phyloP scores from a whole-genome alignment of 2,113 vertebrate species.

The Myiopsitta monachus region DNA sequence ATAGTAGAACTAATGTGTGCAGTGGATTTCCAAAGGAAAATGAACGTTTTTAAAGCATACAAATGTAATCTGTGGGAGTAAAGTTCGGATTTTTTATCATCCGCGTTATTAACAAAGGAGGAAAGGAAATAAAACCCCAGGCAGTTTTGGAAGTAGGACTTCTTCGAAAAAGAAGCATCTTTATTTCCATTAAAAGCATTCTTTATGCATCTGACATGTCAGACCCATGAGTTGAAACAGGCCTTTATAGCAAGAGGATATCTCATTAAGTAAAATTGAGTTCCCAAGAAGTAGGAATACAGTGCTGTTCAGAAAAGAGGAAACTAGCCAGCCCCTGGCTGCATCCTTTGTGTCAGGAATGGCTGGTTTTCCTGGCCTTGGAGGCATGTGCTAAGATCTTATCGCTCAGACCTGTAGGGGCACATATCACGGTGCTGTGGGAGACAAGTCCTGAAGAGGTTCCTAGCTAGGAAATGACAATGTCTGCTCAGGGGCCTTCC shows the following conservation, averaged over 20 bases:
- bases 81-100: neutral
- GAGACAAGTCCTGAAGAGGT: neutral
- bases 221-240: neutral
- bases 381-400: neutral
- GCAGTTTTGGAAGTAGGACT: neutral
- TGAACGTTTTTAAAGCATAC: neutral
- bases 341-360: neutral
- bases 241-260: neutral
- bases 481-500: neutral
- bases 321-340: neutral
- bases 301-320: neutral
- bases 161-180: neutral
- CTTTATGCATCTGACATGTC: neutral
- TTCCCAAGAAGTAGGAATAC: neutral
- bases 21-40: neutral
- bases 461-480: neutral
- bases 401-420: neutral
- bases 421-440: rapidly evolving
- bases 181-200: neutral
- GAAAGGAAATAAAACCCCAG: neutral
- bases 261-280: neutral
- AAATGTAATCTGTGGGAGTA: neutral
- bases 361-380: neutral
- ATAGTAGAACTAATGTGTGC: neutral
- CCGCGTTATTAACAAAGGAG: neutral